Evolutionary conservation across 2,888 invertebrate species (phyloP).

Genomic region (Stenolophus ochropezus): DNA sequence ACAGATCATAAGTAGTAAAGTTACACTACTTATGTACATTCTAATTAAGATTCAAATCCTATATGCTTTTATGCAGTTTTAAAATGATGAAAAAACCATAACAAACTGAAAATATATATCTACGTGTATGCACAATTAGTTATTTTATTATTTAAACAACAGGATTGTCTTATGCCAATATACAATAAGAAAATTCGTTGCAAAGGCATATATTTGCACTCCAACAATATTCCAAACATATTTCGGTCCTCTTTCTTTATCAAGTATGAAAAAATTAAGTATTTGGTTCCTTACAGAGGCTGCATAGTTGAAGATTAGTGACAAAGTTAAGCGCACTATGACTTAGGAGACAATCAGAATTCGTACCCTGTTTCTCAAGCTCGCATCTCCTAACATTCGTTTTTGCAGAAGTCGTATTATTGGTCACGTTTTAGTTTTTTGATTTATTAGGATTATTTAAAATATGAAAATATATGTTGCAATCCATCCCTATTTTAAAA

Average conservation of each 20-base stretch:
- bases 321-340: background rate
- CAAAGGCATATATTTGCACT: slow-evolving; percentile 58
- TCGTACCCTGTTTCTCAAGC: slow-evolving; percentile 43
- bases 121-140: slow-evolving; percentile 51
- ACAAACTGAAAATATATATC: slow-evolving; percentile 63
- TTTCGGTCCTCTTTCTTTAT: slow-evolving; percentile 23
- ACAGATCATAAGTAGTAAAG: slow-evolving; percentile 40
- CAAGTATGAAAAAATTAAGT: slow-evolving; percentile 4
- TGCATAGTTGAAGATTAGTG: slow-evolving; percentile 8
- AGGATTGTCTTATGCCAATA: slow-evolving; percentile 60
- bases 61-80: slow-evolving; percentile 71
- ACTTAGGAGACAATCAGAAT: slow-evolving; percentile 5
- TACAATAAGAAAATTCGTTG: slow-evolving; percentile 59
- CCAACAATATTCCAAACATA: slow-evolving; percentile 28
- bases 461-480: slow-evolving; percentile 44
- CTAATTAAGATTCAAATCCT: slow-evolving; percentile 68
- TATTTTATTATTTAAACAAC: slow-evolving; percentile 42
- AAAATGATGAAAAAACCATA: slow-evolving; percentile 65
- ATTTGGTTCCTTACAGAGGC: slow-evolving; percentile 10
- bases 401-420: background rate
- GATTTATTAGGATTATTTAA: slow-evolving; percentile 19
- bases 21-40: slow-evolving; percentile 47
- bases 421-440: slow-evolving; percentile 20
- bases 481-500: slow-evolving; percentile 28
- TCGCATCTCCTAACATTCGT: slow-evolving; percentile 3